phyloP scores from a whole-genome alignment of 1,140 invertebrate genomes.

The Bombyx mandarina region DNA sequence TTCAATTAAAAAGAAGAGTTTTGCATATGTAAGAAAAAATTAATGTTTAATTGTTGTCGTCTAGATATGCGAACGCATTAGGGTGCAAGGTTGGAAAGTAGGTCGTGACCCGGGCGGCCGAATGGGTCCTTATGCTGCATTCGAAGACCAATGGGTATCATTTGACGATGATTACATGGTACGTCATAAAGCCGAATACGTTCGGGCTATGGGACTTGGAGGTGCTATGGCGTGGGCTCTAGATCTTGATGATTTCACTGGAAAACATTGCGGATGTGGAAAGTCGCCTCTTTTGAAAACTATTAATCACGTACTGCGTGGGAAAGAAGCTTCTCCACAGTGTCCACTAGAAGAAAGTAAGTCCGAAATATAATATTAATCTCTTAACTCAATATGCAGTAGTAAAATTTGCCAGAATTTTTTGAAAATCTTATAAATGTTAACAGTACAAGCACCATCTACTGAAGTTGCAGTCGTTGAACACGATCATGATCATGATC shows the following conservation, averaged over 20 bases:
- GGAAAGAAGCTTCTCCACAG: constrained; percentile 52
- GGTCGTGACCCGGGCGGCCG: constrained; percentile 76
- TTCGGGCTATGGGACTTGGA: constrained; percentile 81
- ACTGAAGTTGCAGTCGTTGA: background rate
- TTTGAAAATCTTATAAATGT: background rate
- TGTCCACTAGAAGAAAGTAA: constrained; percentile 53
- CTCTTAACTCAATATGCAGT: constrained; percentile 1
- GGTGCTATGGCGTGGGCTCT: constrained; percentile 92
- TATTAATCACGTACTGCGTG: constrained; percentile 73
- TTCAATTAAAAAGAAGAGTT: background rate
- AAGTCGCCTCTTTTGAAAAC: constrained; percentile 83
- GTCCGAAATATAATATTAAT: constrained; percentile 7
- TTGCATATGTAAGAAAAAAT: background rate
- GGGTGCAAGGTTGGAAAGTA: constrained; percentile 77
- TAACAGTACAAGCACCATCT: constrained; percentile 11
- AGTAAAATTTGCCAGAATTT: background rate
- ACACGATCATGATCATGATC: background rate
- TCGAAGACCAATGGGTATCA: constrained; percentile 86
- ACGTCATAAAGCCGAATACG: constrained; percentile 80
- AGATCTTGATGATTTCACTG: constrained; percentile 81
- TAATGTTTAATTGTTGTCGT: background rate
- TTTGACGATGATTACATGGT: constrained; percentile 86
- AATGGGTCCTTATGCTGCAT: constrained; percentile 83
- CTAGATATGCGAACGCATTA: constrained; percentile 79
- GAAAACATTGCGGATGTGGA: constrained; percentile 81